Evolutionary conservation across 2,888 invertebrate species (phyloP).

Genomic region (Aethes cnicana): DNA sequence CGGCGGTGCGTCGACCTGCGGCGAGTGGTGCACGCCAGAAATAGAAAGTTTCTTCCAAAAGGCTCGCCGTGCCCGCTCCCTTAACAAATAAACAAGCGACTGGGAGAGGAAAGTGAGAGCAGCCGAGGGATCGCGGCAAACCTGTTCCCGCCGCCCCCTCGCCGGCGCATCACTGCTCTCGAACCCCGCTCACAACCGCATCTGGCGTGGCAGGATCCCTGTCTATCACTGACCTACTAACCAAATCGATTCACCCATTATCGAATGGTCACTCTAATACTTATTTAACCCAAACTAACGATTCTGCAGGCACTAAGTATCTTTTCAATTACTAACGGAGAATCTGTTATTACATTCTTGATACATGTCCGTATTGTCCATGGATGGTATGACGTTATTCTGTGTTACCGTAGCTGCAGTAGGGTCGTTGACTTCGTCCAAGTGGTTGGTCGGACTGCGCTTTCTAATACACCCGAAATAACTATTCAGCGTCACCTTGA

Average conservation of each 20-base stretch:
- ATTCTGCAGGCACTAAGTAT: slow-evolving; percentile 42
- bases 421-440: slow-evolving; percentile 64
- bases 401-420: slow-evolving; percentile 30
- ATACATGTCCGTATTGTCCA: neutral
- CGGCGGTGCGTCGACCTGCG: slow-evolving; percentile 71
- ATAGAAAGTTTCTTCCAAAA: slow-evolving; percentile 79
- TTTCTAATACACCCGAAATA: slow-evolving; percentile 79
- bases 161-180: no score
- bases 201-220: slow-evolving; percentile 37
- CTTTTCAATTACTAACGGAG: slow-evolving; percentile 41
- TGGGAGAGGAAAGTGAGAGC: slow-evolving; percentile 78
- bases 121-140: slow-evolving; percentile 55
- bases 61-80: slow-evolving; percentile 62
- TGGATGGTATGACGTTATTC: slow-evolving; percentile 1
- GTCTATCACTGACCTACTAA: slow-evolving; percentile 68
- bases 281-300: slow-evolving; percentile 42
- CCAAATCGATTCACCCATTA: slow-evolving; percentile 60
- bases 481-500: slow-evolving; percentile 73
- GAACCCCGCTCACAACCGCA: slow-evolving; percentile 39
- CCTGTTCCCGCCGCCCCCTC: slow-evolving; percentile 57
- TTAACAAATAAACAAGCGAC: slow-evolving; percentile 76
- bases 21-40: slow-evolving; percentile 73
- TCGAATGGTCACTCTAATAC: slow-evolving; percentile 36
- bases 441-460: slow-evolving; percentile 61
- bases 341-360: slow-evolving; percentile 4